A percentile compares a stretch with the other conserved stretches of the same genome.
Evolutionary conservation across 2,113 vertebrate genomes (phyloP).

Genomic region (Carassius carassius): DNA sequence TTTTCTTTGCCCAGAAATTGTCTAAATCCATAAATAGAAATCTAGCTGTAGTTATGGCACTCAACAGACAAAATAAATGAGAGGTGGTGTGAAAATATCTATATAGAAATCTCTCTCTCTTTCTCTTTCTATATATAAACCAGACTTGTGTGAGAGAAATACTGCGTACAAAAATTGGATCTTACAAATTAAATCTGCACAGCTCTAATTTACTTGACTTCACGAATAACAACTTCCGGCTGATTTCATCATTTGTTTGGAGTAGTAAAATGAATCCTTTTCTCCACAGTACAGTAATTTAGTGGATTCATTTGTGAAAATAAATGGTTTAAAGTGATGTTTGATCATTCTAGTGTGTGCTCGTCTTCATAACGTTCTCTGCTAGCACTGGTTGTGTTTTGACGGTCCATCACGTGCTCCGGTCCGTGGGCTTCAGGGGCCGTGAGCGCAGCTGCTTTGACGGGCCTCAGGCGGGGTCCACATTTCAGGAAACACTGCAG

Average conservation of each 20-base stretch:
- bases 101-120: too few species aligned
- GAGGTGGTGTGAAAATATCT: too few species aligned
- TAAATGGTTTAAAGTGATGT: background rate
- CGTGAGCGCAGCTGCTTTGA: constrained; percentile 71
- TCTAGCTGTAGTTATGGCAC: too few species aligned
- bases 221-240: background rate
- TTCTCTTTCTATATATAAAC: too few species aligned
- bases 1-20: too few species aligned
- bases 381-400: background rate
- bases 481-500: background rate
- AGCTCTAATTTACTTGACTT: background rate
- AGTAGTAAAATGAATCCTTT: background rate
- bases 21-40: too few species aligned
- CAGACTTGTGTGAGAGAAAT: background rate
- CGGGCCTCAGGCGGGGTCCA: constrained; percentile 40
- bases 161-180: background rate
- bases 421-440: background rate
- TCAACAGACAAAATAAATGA: too few species aligned
- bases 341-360: background rate
- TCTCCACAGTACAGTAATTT: background rate
- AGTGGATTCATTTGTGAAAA: background rate
- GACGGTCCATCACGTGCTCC: background rate
- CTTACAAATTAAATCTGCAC: background rate
- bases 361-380: too few species aligned
- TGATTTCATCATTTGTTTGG: background rate